Evolutionary conservation across 2,797 vertebrate species (phyloP).

Genomic region (Cossypha caffra): DNA sequence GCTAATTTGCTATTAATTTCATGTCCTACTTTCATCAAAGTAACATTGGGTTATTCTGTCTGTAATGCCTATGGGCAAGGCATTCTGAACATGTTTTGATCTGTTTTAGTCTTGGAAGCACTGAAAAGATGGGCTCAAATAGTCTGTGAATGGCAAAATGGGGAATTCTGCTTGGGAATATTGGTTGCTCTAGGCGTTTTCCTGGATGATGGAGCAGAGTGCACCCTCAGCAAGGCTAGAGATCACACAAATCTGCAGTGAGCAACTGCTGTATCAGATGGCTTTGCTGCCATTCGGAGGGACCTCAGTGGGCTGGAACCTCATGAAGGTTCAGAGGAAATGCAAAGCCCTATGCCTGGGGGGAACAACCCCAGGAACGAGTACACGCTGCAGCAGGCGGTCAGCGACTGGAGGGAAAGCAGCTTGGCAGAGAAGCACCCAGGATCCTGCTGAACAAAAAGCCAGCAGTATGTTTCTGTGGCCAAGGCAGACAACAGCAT

Average conservation of each 20-base stretch:
- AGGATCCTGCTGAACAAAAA: neutral
- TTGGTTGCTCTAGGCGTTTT: neutral
- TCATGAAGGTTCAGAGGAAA: neutral
- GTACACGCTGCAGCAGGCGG: accelerated
- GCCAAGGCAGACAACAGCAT: neutral
- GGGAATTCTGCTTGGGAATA: neutral
- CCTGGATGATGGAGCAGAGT: neutral
- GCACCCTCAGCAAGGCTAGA: neutral
- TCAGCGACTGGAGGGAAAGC: neutral
- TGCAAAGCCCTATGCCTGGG: neutral
- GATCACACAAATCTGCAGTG: neutral
- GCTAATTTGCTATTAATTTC: neutral
- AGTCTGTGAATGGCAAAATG: neutral
- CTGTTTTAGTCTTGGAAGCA: neutral
- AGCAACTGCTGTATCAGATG: no score
- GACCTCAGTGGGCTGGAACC: neutral
- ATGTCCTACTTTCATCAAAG: neutral
- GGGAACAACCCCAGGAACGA: neutral
- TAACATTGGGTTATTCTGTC: neutral
- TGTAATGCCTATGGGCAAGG: neutral
- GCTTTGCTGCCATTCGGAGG: neutral
- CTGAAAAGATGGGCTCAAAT: neutral
- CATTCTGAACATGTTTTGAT: neutral
- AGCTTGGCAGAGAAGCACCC: neutral
- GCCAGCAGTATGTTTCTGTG: neutral